Percentiles rank a stretch among this genome's conserved stretches.
phyloP scores from a whole-genome alignment of 2,113 vertebrate species.

The Prinia subflava region DNA sequence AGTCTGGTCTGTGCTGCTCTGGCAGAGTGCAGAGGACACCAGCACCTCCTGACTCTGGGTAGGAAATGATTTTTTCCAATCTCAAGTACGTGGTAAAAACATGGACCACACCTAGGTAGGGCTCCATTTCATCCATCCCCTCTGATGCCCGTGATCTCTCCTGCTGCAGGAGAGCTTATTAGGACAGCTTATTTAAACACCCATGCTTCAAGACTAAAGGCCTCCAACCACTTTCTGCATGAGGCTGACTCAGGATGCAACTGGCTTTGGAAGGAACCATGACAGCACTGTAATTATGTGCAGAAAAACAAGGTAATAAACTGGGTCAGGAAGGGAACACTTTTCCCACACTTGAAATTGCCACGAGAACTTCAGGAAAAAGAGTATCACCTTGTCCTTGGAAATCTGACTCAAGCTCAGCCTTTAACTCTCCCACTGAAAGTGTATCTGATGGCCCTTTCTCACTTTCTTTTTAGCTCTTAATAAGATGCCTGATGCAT shows the following conservation, averaged over 20 bases:
- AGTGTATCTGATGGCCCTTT: not conserved
- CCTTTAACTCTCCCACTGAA: not conserved
- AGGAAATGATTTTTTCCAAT: not conserved
- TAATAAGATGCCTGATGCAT: not conserved
- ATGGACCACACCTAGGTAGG: not conserved
- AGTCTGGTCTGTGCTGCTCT: not conserved
- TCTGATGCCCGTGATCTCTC: not conserved
- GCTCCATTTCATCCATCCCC: not conserved
- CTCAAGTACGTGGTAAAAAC: not conserved
- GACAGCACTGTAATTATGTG: not conserved
- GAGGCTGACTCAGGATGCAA: not conserved
- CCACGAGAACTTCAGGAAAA: not conserved
- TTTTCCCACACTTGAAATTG: not conserved
- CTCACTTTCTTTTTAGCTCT: not conserved
- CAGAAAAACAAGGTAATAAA: not conserved
- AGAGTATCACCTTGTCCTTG: not conserved
- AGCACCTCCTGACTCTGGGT: not conserved
- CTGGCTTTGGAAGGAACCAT: not conserved
- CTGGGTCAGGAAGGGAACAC: not conserved
- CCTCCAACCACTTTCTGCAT: not conserved
- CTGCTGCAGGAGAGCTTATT: not conserved
- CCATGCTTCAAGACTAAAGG: not conserved
- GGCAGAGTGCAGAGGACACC: not conserved
- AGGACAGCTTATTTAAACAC: not conserved
- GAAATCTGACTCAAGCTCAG: not conserved